These are phyloP conservation scores for Diprion similis DNA, from an alignment of 1,140 invertebrate genomes.

Conservation along the genomic window DNA sequence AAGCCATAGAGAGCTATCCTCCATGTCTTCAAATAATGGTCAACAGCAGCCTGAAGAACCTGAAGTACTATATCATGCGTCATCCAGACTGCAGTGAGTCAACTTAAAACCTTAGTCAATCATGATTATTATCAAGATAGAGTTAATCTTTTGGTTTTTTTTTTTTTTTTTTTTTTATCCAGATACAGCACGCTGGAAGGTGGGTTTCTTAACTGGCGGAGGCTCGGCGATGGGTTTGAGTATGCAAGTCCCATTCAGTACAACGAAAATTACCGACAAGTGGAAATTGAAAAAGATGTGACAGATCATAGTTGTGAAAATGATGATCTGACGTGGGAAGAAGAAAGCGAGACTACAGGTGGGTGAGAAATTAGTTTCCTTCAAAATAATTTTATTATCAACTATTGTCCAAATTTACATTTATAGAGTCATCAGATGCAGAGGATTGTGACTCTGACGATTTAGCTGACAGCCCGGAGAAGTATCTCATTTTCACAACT, in stretches of 20 bases:
- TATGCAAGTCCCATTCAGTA: constrained; percentile 66
- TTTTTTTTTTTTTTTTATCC: constrained; percentile 21
- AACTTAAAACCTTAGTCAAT: constrained; percentile 3
- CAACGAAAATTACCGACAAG: constrained; percentile 65
- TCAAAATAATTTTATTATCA: constrained; percentile 14
- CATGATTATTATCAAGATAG: constrained; percentile 13
- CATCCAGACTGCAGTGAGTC: constrained; percentile 56
- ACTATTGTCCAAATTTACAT: constrained; percentile 13
- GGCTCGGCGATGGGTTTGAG: constrained; percentile 60
- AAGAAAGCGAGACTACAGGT: constrained; percentile 43
- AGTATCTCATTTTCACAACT: constrained; percentile 86
- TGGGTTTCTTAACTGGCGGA: constrained; percentile 62
- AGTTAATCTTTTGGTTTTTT: constrained; percentile 6
- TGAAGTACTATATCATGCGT: constrained; percentile 54
- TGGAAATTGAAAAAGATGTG: constrained; percentile 56
- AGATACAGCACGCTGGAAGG: constrained; percentile 59
- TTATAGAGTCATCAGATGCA: constrained; percentile 46
- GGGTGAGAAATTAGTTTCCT: constrained; percentile 11
- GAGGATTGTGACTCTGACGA: constrained; percentile 64
- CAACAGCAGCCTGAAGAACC: constrained; percentile 45
- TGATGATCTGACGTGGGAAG: constrained; percentile 41
- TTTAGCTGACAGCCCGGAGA: constrained; percentile 67
- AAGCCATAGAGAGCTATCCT: constrained; percentile 61
- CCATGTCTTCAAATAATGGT: constrained; percentile 37
- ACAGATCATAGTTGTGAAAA: constrained; percentile 50